These are phyloP conservation scores for Cyrtodaria siliqua DNA, from an alignment of 2,888 invertebrate genomes.

Conservation along the genomic window DNA sequence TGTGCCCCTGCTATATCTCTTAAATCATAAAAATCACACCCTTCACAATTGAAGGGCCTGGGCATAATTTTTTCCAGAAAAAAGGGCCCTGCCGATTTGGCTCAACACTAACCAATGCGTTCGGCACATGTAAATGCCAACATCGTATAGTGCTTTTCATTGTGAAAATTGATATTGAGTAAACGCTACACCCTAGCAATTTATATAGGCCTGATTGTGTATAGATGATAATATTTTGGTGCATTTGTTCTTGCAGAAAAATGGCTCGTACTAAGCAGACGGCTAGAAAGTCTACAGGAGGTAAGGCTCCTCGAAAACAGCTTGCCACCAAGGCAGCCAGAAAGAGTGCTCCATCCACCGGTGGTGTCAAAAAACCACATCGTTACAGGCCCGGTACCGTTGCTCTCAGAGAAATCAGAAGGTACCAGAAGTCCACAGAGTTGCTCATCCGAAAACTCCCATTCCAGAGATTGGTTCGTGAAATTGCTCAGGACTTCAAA, in stretches of 20 bases:
- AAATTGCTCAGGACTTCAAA: conserved; percentile 86
- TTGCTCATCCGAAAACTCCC: conserved; percentile 85
- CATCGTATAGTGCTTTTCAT: too few relatives aligned
- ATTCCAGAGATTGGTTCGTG: conserved; percentile 85
- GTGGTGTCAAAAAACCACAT: conserved; percentile 86
- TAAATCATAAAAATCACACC: too few relatives aligned
- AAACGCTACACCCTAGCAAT: too few relatives aligned
- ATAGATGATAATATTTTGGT: too few relatives aligned
- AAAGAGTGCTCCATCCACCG: conserved; percentile 86
- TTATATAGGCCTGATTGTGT: too few relatives aligned
- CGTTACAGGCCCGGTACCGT: conserved; percentile 86
- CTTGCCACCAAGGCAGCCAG: conserved; percentile 86
- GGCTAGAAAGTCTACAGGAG: conserved; percentile 86
- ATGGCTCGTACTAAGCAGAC: conserved; percentile 86
- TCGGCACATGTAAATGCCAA: too few relatives aligned
- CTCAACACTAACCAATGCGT: too few relatives aligned
- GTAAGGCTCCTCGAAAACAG: conserved; percentile 86
- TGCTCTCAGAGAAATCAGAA: conserved; percentile 85
- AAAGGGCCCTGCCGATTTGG: too few relatives aligned
- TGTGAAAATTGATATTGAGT: too few relatives aligned
- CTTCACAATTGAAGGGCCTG: too few relatives aligned
- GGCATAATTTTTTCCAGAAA: too few relatives aligned
- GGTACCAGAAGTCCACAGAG: conserved; percentile 86
- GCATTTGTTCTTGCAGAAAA: not conserved
- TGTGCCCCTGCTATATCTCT: too few relatives aligned